Base-by-base conservation (phyloP, 1,140 invertebrate species). In the Brachionus koreanus region DNA sequence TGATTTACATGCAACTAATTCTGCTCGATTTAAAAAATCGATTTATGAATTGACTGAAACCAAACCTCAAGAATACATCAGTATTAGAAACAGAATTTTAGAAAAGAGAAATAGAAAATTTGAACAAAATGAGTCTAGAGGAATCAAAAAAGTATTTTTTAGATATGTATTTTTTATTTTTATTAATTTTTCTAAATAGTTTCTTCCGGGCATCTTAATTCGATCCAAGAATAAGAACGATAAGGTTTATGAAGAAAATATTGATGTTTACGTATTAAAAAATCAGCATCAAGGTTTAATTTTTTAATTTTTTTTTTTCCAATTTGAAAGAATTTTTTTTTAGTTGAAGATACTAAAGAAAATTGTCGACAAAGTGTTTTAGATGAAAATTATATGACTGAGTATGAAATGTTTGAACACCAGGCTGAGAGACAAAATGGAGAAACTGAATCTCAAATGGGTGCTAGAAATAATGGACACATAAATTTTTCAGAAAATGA, bases 381-480 rank as follows among this genome's bases (percentile, higher is more conserved):
- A 74, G 69, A 74, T 25, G 69, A 74, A 29, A 74, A 74, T 46
- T 74, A 74, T 39, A 46, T 43, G 69, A 74, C 69, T 46, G 69
- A 74, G n/a, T 74, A 74, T 74, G 69, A 74, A 49, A 74, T 74
- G 5, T 46, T 29, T 29, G 69, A 74, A 33, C 69, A 74, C 46
- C 39, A 74, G 46, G 69, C 69, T 12, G 39, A 74, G 7, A 43
- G 42, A 74, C 39, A 74, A 49, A 74, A 74, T 46, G 69, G 39
- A 43, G 69, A 67, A 29, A 67, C 63, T n/a, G 63, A 67, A 67
- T 67, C 63, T 35, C 63, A 67, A 67, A 67, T 67, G 25, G 63
- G 63, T 29, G 63, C 19, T 57, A 57, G 19, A 19, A 57, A 3
- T 7, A 57, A 57, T 57, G 19, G 9, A 16, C n/a, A 57, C 19